phyloP scores from a whole-genome alignment of 1,140 invertebrate genomes.

The Orchestia grillus region DNA sequence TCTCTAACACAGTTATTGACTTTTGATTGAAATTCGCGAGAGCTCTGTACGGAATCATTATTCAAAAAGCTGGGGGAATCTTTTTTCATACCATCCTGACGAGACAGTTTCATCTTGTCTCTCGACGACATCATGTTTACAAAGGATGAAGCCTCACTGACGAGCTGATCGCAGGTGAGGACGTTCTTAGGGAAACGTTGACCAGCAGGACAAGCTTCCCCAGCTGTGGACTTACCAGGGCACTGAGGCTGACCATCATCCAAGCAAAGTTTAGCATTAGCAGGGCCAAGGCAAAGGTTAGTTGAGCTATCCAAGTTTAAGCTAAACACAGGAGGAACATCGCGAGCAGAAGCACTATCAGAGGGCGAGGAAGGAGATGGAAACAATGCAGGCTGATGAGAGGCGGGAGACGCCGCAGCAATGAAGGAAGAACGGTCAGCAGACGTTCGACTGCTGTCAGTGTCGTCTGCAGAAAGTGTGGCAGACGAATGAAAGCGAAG shows the following conservation, averaged over 20 bases:
- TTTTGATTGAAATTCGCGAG: not conserved
- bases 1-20: not conserved
- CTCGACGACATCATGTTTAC: not conserved
- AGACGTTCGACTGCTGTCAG: conserved; percentile 37
- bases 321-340: conserved; percentile 48
- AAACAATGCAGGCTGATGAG: conserved; percentile 36
- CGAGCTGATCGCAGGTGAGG: conserved; percentile 30
- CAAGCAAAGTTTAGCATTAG: not conserved
- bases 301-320: conserved; percentile 42
- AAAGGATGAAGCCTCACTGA: conserved; percentile 20
- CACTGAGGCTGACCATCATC: not conserved
- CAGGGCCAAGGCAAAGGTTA: not conserved
- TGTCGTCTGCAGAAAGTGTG: conserved; percentile 59
- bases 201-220: not conserved
- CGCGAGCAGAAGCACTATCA: conserved; percentile 56
- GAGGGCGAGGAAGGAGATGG: conserved; percentile 46
- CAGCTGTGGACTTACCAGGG: not conserved
- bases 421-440: conserved; percentile 57
- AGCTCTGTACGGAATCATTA: not conserved
- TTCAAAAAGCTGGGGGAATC: not conserved
- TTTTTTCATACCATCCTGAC: not conserved
- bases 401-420: conserved; percentile 23
- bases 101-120: not conserved
- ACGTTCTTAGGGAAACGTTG: not conserved
- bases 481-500: not conserved